Percentiles rank a stretch among this genome's conserved stretches.
Evolutionary conservation across 2,113 vertebrate genomes (phyloP).

Genomic region (Stegostoma tigrinum): DNA sequence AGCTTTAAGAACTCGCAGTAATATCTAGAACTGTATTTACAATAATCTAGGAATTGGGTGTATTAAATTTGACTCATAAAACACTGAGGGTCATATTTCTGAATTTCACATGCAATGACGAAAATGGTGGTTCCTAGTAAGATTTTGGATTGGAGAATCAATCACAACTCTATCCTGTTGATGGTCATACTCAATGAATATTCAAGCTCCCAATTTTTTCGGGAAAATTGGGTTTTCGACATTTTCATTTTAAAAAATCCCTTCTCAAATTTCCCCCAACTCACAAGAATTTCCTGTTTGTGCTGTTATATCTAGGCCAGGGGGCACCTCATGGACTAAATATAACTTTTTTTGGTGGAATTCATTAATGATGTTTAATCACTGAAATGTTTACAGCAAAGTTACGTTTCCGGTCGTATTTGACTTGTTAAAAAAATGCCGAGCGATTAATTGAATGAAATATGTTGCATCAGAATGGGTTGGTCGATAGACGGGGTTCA

Average conservation of each 20-base stretch:
- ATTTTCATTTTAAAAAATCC: background rate
- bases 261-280: background rate
- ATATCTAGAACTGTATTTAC: background rate
- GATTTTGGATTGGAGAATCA: background rate
- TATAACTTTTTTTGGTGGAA: background rate
- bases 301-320: background rate
- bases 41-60: background rate
- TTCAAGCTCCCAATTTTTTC: background rate
- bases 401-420: background rate
- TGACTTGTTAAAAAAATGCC: background rate
- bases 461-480: background rate
- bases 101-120: background rate
- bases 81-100: background rate
- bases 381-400: background rate
- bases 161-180: background rate
- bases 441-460: background rate
- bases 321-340: background rate
- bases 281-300: constrained; percentile 2
- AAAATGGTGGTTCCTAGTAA: background rate
- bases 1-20: background rate
- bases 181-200: background rate
- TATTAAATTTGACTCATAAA: background rate
- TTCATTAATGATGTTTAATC: background rate
- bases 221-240: background rate
- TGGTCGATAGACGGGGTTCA: background rate